Conservation (phyloP, 2,113 vertebrate genomes). For the Phaethon lepturus region DNA sequence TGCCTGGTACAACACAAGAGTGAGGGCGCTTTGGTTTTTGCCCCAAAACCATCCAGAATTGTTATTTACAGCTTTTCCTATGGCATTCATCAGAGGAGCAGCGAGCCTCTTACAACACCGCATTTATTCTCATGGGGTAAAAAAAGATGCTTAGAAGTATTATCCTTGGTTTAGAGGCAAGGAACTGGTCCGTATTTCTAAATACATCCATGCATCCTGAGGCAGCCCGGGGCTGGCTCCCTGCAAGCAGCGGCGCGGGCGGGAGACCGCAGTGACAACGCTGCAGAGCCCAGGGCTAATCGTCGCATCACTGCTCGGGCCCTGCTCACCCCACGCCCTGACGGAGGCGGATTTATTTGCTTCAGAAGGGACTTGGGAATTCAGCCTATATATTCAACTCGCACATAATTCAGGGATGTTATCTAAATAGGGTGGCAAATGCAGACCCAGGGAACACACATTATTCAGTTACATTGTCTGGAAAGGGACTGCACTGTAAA, state of each 20-base stretch:
- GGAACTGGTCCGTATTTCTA: background rate
- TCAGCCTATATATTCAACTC: background rate
- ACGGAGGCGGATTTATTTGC: background rate
- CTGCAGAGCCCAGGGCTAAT: background rate
- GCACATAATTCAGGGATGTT: background rate
- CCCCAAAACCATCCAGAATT: no score
- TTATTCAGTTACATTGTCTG: background rate
- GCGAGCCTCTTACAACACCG: background rate
- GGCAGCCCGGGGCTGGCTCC: background rate
- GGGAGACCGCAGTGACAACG: background rate
- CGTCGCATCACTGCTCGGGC: background rate
- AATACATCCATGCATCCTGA: background rate
- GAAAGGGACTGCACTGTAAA: background rate
- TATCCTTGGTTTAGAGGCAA: background rate
- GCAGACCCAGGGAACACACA: background rate
- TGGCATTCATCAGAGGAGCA: fast-evolving
- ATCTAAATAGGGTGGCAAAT: background rate
- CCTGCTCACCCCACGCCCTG: background rate
- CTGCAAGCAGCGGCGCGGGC: background rate
- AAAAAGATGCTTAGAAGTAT: background rate
- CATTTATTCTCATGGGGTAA: background rate
- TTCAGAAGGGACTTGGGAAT: background rate
- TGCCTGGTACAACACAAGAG: background rate
- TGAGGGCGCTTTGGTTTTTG: background rate
- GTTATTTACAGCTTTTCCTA: background rate